These are phyloP conservation scores for Falcaria lacertinaria DNA, from an alignment of 2,888 invertebrate genomes.

Conservation along the genomic window DNA sequence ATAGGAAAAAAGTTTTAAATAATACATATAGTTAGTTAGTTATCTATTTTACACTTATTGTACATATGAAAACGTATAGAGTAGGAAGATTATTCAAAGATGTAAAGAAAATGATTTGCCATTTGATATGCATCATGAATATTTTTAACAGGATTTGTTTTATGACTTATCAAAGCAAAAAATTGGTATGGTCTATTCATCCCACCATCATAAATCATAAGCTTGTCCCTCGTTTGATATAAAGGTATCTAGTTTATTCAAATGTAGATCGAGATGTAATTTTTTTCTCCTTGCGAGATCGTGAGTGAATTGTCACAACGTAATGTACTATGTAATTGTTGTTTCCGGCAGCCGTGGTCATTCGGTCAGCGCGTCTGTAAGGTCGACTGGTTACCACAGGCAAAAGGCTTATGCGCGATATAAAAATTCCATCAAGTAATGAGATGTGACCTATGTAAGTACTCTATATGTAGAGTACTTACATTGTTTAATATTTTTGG, in stretches of 20 bases:
- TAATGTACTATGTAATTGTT: constrained; percentile 1
- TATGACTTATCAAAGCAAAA: too few species aligned
- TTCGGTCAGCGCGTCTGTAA: background rate
- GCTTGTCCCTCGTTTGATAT: background rate
- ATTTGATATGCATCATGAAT: too few species aligned
- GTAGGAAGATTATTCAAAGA: too few species aligned
- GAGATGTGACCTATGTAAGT: background rate
- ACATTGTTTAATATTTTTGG: too few species aligned
- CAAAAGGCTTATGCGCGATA: background rate
- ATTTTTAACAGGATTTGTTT: too few species aligned
- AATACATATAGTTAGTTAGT: too few species aligned
- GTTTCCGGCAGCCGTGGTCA: background rate
- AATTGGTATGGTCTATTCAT: too few species aligned
- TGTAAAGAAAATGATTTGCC: too few species aligned
- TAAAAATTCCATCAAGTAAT: background rate
- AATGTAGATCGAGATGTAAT: background rate
- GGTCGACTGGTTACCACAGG: background rate
- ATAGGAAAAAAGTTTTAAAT: too few species aligned
- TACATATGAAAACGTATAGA: too few species aligned
- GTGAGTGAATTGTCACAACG: constrained; percentile 1
- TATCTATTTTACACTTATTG: too few species aligned
- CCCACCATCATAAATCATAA: background rate
- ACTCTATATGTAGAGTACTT: too few species aligned
- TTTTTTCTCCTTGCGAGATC: constrained; percentile 1
- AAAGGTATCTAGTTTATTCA: background rate